Evolutionary conservation across 2,888 invertebrate genomes (phyloP), one percentile per base, ranked within the genome.

Genomic region (Teleiodes luculella): DNA sequence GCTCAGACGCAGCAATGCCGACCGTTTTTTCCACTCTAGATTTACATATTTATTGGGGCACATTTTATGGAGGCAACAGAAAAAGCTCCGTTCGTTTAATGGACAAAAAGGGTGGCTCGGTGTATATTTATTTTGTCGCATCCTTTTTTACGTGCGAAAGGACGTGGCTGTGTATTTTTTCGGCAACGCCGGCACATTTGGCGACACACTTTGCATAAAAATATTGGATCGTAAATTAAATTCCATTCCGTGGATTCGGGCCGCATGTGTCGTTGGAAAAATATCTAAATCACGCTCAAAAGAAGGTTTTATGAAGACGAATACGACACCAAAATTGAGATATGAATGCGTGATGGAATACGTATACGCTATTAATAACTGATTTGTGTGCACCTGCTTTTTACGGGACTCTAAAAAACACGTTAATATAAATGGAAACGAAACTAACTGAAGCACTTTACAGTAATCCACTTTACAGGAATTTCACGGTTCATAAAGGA

Each of bases 21-120:
- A 72, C 64, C 72, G 73, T 80, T 83, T 82, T 84, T 83, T 79
- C 57, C 74, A 72, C 72, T 65, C 72, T 83, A 83, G 78, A 88
- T 89, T 89, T 88, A 88, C 89, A 89, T 89, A 89, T 89, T 89
- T 89, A 89, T 89, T 89, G 88, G 89, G 85, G 84, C 89, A 83
- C 85, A 86, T 86, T 89, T 89, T 89, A 89, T 86, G 86, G 82
- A 68, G 75, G 82, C 80, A 80, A 67, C 78, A 77, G 77, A 84
- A 88, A 87, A 86, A 81, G 75, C 82, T 76, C 72, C 75, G 83
- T 80, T 76, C 78, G 83, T 89, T 88, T 87, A 84, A 88, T 86
- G 86, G 86, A 87, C 87, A 85, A 88, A 89, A 89, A 89, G 89
- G 88, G 87, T 87, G 86, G 80, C 82, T 83, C 68, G 70, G 72